Percentiles rank a stretch among this genome's conserved stretches.
phyloP scores from a whole-genome alignment of 2,113 vertebrate species.

The Aldabrachelys gigantea region DNA sequence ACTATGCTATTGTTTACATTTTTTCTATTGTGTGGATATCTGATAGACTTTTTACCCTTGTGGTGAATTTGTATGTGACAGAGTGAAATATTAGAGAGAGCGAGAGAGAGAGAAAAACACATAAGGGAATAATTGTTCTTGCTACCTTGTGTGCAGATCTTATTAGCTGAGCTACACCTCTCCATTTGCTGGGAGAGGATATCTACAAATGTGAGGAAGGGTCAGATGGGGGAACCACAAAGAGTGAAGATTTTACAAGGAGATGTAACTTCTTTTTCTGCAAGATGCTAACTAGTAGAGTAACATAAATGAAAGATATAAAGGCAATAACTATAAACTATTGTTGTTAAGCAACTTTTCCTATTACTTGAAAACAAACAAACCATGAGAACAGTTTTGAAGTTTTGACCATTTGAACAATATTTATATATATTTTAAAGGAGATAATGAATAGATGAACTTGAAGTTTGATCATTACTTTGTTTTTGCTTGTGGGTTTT shows the following conservation, averaged over 20 bases:
- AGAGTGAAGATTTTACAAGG: conserved; percentile 19
- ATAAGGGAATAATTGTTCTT: conserved; percentile 1
- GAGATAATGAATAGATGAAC: conserved; percentile 36
- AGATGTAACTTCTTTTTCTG: conserved; percentile 32
- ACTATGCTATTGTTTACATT: conserved; percentile 56
- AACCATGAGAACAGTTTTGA: conserved; percentile 53
- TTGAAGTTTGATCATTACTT: conserved; percentile 34
- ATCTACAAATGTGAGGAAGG: neutral
- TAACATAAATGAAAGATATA: conserved; percentile 66
- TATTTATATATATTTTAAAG: conserved; percentile 69
- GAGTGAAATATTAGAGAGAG: conserved; percentile 7
- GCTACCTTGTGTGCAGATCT: neutral
- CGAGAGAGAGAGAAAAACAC: neutral
- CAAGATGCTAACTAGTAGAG: conserved; percentile 57
- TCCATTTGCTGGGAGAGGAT: neutral
- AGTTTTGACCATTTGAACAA: conserved; percentile 64
- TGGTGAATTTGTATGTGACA: neutral
- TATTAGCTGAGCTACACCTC: neutral
- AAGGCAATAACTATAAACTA: conserved; percentile 68
- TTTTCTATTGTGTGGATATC: conserved; percentile 2
- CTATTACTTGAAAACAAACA: conserved; percentile 74
- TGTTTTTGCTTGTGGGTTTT: neutral
- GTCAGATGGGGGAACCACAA: neutral
- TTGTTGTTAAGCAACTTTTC: conserved; percentile 71
- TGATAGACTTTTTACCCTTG: neutral